Conservation (phyloP, 1,140 invertebrate species). For the Bombus polaris region DNA sequence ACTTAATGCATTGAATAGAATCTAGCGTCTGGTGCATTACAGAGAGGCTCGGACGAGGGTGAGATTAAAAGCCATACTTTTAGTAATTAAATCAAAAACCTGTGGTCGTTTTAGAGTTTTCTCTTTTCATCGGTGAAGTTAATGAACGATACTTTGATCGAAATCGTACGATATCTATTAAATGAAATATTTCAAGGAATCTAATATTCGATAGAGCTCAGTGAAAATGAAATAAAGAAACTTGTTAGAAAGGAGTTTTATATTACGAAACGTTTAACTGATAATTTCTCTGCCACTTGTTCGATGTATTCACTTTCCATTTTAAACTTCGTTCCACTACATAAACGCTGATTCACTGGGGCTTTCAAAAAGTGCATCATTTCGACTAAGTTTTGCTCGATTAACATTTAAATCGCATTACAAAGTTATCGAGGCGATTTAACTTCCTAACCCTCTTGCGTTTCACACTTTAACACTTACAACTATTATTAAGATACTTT, state of each 20-base stretch:
- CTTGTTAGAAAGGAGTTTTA: neutral
- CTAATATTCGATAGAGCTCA: neutral
- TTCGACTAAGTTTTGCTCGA: neutral
- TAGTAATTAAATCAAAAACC: neutral
- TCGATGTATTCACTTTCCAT: neutral
- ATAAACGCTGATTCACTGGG: neutral
- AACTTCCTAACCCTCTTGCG: neutral
- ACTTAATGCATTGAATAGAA: slow-evolving; percentile 19
- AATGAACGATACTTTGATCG: no score
- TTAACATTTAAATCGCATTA: neutral
- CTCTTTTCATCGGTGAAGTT: neutral
- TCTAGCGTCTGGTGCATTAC: slow-evolving; percentile 25
- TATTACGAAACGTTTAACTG: neutral
- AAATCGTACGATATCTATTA: neutral
- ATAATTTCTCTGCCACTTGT: neutral
- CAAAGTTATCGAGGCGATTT: neutral
- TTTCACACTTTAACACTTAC: neutral
- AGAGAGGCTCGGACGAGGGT: neutral
- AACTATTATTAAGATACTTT: neutral
- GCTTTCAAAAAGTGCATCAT: neutral
- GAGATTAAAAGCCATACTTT: slow-evolving; percentile 33
- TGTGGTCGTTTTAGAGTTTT: neutral
- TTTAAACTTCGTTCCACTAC: neutral
- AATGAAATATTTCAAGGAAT: neutral
- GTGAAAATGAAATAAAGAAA: neutral